Conservation (phyloP, 2,888 invertebrate species). For the Drosophila conformis region DNA sequence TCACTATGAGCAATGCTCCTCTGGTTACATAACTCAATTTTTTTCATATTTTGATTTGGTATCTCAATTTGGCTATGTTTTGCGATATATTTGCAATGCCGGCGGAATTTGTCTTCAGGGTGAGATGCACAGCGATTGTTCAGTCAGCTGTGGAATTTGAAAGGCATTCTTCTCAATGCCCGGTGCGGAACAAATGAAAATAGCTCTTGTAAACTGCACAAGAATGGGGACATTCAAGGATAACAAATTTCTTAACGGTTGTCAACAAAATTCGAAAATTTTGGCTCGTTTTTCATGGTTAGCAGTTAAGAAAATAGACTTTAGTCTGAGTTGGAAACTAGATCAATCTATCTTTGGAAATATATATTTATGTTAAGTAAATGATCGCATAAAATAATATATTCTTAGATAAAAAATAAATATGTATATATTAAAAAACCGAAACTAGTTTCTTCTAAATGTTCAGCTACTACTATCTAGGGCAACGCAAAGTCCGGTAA, state of each 20-base stretch:
- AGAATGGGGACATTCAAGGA: background rate
- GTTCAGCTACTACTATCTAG: background rate
- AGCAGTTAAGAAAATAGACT: background rate
- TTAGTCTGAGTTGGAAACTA: background rate
- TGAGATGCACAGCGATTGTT: background rate
- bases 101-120: background rate
- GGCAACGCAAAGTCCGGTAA: constrained; percentile 8
- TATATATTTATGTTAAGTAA: background rate
- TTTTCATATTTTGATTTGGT: background rate
- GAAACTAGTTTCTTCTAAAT: background rate
- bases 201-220: background rate
- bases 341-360: background rate
- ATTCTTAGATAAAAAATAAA: background rate
- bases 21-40: background rate
- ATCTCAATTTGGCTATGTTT: background rate
- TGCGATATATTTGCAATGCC: background rate
- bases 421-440: background rate
- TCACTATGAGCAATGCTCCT: background rate
- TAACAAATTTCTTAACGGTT: accelerated
- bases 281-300: background rate
- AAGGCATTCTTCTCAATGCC: background rate
- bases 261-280: no score
- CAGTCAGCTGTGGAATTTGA: background rate
- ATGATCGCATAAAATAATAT: background rate
- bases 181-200: background rate